phyloP scores from a whole-genome alignment of 1,140 invertebrate genomes.

The Brachionus angularis region DNA sequence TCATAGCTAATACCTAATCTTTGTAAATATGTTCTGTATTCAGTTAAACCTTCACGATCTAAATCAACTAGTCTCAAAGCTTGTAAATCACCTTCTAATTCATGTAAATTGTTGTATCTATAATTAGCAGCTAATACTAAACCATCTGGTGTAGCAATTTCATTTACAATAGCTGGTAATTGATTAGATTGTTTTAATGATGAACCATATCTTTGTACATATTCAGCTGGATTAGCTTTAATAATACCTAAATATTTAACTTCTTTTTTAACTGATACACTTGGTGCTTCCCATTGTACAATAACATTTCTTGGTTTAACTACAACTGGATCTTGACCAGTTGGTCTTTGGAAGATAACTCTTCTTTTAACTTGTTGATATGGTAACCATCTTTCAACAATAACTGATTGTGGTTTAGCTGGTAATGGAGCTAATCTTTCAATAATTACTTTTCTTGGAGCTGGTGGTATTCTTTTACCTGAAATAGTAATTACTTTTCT shows the following conservation, averaged over 20 bases:
- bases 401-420: conserved; percentile 42
- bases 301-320: conserved; percentile 36
- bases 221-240: conserved; percentile 29
- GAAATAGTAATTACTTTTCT: conserved; percentile 40
- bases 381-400: conserved; percentile 44
- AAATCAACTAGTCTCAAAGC: conserved; percentile 32
- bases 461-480: conserved; percentile 32
- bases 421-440: conserved; percentile 43
- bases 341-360: conserved; percentile 42
- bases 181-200: conserved; percentile 25
- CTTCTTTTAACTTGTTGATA: conserved; percentile 36
- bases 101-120: conserved; percentile 37
- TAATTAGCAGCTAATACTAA: conserved; percentile 29
- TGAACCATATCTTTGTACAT: conserved; percentile 41
- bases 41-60: conserved; percentile 29
- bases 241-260: conserved; percentile 36
- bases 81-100: conserved; percentile 36
- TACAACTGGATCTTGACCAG: conserved; percentile 29
- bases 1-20: conserved; percentile 30
- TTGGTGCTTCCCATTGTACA: conserved; percentile 41
- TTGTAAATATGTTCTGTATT: conserved; percentile 37
- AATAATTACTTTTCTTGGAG: conserved; percentile 44
- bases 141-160: conserved; percentile 27
- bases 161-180: conserved; percentile 17
- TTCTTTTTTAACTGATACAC: conserved; percentile 25